Base-by-base conservation (phyloP, 2,797 vertebrate species). In the Botia almorhae region DNA sequence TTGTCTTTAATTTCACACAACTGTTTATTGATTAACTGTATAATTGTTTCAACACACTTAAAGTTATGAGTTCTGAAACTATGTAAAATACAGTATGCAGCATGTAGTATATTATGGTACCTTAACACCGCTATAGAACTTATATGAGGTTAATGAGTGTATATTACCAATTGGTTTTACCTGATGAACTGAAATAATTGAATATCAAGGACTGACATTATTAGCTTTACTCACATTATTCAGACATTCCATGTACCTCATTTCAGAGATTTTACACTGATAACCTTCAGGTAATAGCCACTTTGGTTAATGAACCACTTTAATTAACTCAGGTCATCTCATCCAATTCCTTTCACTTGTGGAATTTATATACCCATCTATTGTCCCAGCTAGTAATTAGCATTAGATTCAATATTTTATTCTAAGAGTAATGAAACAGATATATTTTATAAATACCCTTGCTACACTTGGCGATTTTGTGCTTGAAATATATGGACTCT, bases 291-390 rank as follows among this genome's bases (percentile, higher is more conserved):
- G 39, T 14, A 16, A 46, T 43, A 46, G 53, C 71, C 4, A 60
- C 56, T 74, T 17, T 26, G 23, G 36, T 74, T 46, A 61, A 74
- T 74, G 36, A 48, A 16, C 55, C 13, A 17, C 55, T 74, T 73
- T n/a, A 71, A 74, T 72, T 72, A 56, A 56, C 69, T 72, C n/a
- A 72, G 17, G n/a, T 61, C 36, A 74, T 46, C 39, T 74, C 55
- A 48, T 74, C 71, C 23, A 39, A 74, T 61, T 74, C 19, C 55
- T 46, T 33, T 61, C 36, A 17, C 36, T 60, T 74, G 33, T 60
- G 36, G 19, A 61, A 74, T 74, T 48, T 60, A n/a, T 46, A 16
- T 48, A 12, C 71, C 51, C 19, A 60, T 26, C 71, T 60, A 26
- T 61, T 60, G 14, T 61, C 71, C 71, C 11, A 12, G 56, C 19